Conservation (phyloP, 2,888 invertebrate species). For the Smittia sp. region DNA sequence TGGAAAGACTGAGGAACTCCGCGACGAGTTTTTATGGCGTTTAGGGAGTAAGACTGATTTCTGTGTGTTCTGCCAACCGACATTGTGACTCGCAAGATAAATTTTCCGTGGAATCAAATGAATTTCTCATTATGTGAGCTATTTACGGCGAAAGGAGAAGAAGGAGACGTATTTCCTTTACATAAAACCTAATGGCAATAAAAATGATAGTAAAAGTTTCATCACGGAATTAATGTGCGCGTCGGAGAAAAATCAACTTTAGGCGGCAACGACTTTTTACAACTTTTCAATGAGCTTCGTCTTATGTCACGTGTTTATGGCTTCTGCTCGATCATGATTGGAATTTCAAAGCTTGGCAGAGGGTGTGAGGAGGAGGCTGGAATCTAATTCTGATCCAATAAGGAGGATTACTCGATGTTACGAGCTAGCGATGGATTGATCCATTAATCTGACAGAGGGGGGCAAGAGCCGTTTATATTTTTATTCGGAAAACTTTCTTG, state of each 20-base stretch:
- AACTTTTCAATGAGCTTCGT: not conserved
- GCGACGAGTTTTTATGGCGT: too few species aligned
- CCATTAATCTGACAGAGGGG: not conserved
- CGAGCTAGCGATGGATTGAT: not conserved
- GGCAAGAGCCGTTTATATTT: too few species aligned
- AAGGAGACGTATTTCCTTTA: not conserved
- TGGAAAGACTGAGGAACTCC: too few species aligned
- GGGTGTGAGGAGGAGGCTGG: not conserved
- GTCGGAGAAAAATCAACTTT: not conserved
- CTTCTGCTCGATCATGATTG: not conserved
- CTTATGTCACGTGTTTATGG: slow-evolving; percentile 1
- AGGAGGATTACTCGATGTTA: not conserved
- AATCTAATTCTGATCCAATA: not conserved
- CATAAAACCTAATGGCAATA: slow-evolving; percentile 16
- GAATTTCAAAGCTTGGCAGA: slow-evolving; percentile 9
- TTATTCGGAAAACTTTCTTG: too few species aligned
- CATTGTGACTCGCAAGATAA: not conserved
- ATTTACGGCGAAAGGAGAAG: not conserved
- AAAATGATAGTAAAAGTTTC: slow-evolving; percentile 25
- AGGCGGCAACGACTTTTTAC: not conserved
- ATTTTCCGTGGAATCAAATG: not conserved
- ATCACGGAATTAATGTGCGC: slow-evolving; percentile 13
- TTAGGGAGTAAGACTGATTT: too few species aligned
- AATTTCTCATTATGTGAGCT: not conserved
- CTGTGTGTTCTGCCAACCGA: not conserved